These are phyloP conservation scores for Phyllotreta striolata DNA, from an alignment of 2,888 invertebrate species.

Conservation along the genomic window DNA sequence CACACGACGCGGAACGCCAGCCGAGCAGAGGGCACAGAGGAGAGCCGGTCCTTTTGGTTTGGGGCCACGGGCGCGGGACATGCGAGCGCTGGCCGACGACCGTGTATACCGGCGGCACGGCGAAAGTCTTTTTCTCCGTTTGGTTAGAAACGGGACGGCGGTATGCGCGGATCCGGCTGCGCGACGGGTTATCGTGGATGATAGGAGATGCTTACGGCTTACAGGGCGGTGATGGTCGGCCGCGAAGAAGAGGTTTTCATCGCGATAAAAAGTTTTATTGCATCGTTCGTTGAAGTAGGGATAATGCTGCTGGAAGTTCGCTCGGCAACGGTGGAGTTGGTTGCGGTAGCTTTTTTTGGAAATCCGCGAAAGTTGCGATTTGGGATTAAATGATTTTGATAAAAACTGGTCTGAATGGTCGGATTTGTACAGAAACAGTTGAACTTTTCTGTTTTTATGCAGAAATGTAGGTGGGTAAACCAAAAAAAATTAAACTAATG, in stretches of 20 bases:
- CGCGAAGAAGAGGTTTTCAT: not conserved
- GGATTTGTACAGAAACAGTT: too few species aligned
- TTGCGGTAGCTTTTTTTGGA: too few species aligned
- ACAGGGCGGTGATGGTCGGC: constrained; percentile 3
- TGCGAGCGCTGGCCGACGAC: constrained; percentile 12
- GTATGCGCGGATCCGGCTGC: not conserved
- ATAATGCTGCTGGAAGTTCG: too few species aligned
- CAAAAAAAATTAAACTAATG: too few species aligned
- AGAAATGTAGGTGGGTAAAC: too few species aligned
- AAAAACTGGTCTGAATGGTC: too few species aligned
- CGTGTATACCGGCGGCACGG: constrained; percentile 14
- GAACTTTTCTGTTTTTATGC: too few species aligned
- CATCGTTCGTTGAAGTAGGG: not conserved
- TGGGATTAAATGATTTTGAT: too few species aligned
- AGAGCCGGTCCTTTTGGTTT: constrained; percentile 2
- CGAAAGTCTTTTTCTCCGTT: constrained; percentile 13
- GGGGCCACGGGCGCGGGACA: constrained; percentile 3
- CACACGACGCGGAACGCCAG: constrained; percentile 13
- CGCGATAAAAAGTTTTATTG: not conserved
- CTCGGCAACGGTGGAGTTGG: too few species aligned
- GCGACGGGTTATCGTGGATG: constrained; percentile 1
- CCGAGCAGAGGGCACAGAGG: constrained; percentile 7
- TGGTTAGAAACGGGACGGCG: not conserved
- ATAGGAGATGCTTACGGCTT: too few species aligned
- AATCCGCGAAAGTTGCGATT: too few species aligned